Evolutionary conservation across 2,113 vertebrate genomes (phyloP).

Genomic region (Paedocypris sp.): DNA sequence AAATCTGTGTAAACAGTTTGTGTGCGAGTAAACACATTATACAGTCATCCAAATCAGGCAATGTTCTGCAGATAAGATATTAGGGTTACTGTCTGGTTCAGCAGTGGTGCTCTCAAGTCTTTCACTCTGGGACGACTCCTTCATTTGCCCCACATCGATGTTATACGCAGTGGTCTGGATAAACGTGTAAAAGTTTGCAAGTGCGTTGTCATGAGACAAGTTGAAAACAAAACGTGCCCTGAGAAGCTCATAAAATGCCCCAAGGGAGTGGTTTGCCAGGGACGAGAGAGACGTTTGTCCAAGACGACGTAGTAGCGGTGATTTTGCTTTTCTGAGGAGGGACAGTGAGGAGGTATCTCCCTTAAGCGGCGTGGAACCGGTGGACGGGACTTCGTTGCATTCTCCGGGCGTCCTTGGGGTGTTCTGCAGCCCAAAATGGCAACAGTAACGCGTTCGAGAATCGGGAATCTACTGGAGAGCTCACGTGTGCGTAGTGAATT

Average conservation of each 20-base stretch:
- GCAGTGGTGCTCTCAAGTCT: conserved; percentile 25
- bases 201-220: conserved; percentile 11
- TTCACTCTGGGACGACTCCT: conserved; percentile 27
- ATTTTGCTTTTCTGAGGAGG: too few relatives aligned
- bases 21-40: not conserved
- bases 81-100: conserved; percentile 5
- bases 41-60: not conserved
- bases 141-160: conserved; percentile 31
- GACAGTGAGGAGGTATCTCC: too few relatives aligned
- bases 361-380: too few relatives aligned
- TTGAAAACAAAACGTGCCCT: conserved; percentile 29
- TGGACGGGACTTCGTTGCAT: too few relatives aligned
- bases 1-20: not conserved
- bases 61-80: not conserved
- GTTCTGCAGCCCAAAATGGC: too few relatives aligned
- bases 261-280: conserved; percentile 10
- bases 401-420: too few relatives aligned
- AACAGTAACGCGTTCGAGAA: too few relatives aligned
- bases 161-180: conserved; percentile 32
- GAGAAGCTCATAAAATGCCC: conserved; percentile 21
- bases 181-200: conserved; percentile 21
- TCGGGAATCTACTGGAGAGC: too few relatives aligned
- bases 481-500: too few relatives aligned
- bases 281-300: too few relatives aligned
- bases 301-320: too few relatives aligned